Base-by-base conservation (phyloP, 2,888 invertebrate genomes). In the Sesamia inferens region DNA sequence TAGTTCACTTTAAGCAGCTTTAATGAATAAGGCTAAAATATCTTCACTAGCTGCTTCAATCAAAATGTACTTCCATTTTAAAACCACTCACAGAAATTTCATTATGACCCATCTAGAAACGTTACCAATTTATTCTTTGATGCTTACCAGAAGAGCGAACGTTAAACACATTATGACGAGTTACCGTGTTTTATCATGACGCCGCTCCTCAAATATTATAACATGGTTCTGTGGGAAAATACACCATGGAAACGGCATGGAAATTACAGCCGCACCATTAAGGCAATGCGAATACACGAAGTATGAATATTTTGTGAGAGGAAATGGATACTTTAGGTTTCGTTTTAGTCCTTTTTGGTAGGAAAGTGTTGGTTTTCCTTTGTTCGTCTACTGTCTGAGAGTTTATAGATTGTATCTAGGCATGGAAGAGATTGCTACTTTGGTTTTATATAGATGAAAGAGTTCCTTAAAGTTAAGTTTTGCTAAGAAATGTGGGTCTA, bases 131-230 rank as follows among this genome's bases (percentile, higher is more conserved):
- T 92, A 90, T 77, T 94, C 94, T 93, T 88, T 93, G 93, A 0
- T 78, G 44, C 59, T 68, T 76, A 80, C 73, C 82, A 82, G 84
- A 87, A 85, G 81, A 87, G 90, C 86, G 87, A 88, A 89, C 87
- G 88, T 90, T 94, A 93, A 94, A 92, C 92, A 90, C 92, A 93
- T 95, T 94, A 95, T 92, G 92, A 93, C 92, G 91, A 92, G 92
- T 90, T 92, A 89, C 90, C 88, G 78, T 85, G 88, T 87, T 87
- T 83, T 87, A 90, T 92, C 91, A 91, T 90, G 90, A 88, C 79
- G 86, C 82, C 79, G 80, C 79, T 81, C 85, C 85, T 83, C 89
- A 88, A 90, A 90, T 90, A 88, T 84, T 81, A 87, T 84, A 86
- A 86, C 86, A 79, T 80, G 84, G 84, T 84, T 88, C 88, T 90